Conservation (phyloP, 2,797 vertebrate genomes). For the Tauraco hartlaubi region DNA sequence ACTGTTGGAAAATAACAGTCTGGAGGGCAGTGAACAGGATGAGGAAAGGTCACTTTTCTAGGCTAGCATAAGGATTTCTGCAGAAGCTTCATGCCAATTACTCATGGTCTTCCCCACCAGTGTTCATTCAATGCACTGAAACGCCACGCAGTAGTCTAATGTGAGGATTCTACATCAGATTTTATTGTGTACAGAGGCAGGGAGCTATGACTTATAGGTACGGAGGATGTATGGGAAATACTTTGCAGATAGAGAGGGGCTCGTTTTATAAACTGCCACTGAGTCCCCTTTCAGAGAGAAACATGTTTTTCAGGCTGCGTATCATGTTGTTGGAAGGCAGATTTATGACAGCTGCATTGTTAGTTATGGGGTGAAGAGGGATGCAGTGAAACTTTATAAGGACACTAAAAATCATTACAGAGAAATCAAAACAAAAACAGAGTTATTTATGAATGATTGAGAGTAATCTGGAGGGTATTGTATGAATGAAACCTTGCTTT, state of each 20-base stretch:
- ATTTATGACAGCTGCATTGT: background rate
- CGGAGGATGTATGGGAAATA: background rate
- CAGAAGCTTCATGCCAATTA: background rate
- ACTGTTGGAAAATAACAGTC: background rate
- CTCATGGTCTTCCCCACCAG: background rate
- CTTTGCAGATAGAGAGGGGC: background rate
- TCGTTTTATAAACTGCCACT: background rate
- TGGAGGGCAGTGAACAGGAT: background rate
- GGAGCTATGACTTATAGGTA: background rate
- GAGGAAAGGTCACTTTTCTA: background rate
- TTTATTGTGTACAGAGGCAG: background rate
- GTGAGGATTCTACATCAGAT: background rate
- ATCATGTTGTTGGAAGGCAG: background rate
- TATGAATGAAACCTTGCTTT: conserved; percentile 25
- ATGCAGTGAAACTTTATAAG: background rate
- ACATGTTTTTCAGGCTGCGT: background rate
- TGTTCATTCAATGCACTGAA: background rate
- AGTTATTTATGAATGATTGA: background rate
- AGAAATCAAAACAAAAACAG: background rate
- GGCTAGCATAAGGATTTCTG: background rate
- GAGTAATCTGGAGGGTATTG: background rate
- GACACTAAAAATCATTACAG: conserved; percentile 7
- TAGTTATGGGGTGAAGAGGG: background rate
- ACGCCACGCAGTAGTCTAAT: background rate
- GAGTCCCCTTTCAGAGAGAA: background rate